Evolutionary conservation across 2,113 vertebrate genomes (phyloP), one percentile per base, ranked within the genome.

Genomic region (Prionailurus bengalensis): DNA sequence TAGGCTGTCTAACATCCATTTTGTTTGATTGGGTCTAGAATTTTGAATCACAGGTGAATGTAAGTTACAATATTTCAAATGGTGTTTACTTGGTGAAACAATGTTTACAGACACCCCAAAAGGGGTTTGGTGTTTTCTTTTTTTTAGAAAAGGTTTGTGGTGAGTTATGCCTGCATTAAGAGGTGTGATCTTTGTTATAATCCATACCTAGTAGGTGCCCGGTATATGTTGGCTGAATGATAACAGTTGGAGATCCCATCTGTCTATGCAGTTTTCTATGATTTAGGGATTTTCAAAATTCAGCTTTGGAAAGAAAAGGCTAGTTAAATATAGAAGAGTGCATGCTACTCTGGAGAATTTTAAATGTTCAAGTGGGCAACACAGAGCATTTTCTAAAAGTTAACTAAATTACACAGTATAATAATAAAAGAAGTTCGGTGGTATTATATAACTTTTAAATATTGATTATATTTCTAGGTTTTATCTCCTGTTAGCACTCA

Each of bases 401-500:
- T 97, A 92, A 74, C 81, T 83, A 55, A 95, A 27, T 82, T 96
- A 83, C 4, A 21, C 4, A 78, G 39, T 81, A 45, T 65, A 89
- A 82, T 90, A 71, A 73, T 83, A 89, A 92, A 45, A 33, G 5
- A 29, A 90, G 4, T 83, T 82, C n/a, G 33, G 19, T 71, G 68
- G 66, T 93, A 39, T 55, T 87, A 19, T 61, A 27, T 93, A 88
- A 70, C 31, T 90, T 94, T 91, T 92, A 91, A 81, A 93, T 94
- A 81, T 92, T 83, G 76, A 92, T 84, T 92, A 4, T 93, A 81
- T 95, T 91, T 94, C 76, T 93, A 66, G n/a, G 3, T 92, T 81
- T 97, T 96, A 73, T 82, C 96, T 97, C 76, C 33, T 89, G 31
- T 89, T 83, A 92, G 80, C 36, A 61, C 53, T 92, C 92, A 87